These are phyloP conservation scores for Burhinus bistriatus DNA, from an alignment of 2,113 vertebrate species.

Conservation along the genomic window DNA sequence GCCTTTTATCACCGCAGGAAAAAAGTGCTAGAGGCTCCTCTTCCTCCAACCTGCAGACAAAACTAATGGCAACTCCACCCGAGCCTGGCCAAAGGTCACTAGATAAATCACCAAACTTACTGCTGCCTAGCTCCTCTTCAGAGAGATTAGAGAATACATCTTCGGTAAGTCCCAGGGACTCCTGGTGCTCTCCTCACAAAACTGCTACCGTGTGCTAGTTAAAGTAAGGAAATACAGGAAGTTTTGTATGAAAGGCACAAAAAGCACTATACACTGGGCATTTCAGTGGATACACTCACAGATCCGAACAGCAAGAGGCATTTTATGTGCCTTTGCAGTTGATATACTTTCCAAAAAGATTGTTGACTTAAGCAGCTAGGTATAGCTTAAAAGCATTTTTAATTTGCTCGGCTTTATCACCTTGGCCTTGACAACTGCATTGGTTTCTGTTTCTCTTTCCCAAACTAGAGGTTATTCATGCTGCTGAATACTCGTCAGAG, in stretches of 20 bases:
- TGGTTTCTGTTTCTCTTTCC: not conserved
- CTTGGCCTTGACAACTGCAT: not conserved
- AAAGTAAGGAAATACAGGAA: not conserved
- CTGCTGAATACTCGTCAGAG: not conserved
- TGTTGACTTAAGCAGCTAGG: not conserved
- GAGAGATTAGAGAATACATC: not conserved
- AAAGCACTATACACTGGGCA: not conserved
- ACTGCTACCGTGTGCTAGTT: not conserved
- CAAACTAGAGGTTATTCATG: not conserved
- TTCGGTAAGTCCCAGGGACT: constrained; percentile 6
- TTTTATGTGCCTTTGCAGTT: not conserved
- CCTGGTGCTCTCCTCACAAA: not conserved
- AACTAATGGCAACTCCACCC: not conserved
- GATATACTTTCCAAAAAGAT: not conserved
- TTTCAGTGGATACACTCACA: not conserved
- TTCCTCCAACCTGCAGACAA: not conserved
- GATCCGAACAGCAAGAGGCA: not conserved
- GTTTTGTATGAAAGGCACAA: not conserved
- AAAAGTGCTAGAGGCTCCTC: not conserved
- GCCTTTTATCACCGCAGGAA: not conserved
- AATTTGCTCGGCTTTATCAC: not conserved
- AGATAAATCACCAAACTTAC: not conserved
- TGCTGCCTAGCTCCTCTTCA: not conserved
- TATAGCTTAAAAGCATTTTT: not conserved
- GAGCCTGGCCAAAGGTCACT: not conserved